Base-by-base conservation (phyloP, 2,113 vertebrate genomes). In the Mugil cephalus region DNA sequence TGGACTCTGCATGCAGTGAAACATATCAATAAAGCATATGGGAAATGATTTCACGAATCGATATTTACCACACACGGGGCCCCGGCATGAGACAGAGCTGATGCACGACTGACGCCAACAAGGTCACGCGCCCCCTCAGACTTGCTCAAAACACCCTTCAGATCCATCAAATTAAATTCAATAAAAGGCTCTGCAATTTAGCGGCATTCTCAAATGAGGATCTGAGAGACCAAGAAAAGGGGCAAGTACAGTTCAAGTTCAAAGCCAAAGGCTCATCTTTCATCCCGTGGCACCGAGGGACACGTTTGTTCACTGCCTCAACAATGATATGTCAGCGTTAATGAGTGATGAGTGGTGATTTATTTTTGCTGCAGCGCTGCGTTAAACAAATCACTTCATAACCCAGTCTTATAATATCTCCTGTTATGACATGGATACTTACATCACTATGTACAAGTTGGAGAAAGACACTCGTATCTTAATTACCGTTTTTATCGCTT, bases 181-280 rank as follows among this genome's bases (percentile, higher is more conserved):
- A 82, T 51, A 66, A 76, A 79, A 71, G 21, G 5, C 61, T 51
- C 15, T 19, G 63, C 66, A 76, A 55, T 82, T 84, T 76, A 82
- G 66, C 76, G 0, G 34, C 45, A 51, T 80, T 75, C 70, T 71
- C 69, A 74, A 76, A 83, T 52, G 81, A 82, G 77, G 48, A 71
- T 79, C 42, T 74, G 62, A 81, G 55, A 42, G 53, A 69, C 1
- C 51, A 45, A 42, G 68, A 68, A 60, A 71, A 48, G 47, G 69
- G 70, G 51, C 77, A 84, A 88, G 77, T 67, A 18, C 76, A 82
- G 88, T 88, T 88, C 85, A 91, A 92, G 89, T 87, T 86, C 82
- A 87, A 82, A 82, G 69, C 77, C 76, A 63, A 24, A 45, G 66
- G 80, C 82, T 85, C 89, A 87, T 89, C 85, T 76, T 84, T 92